Evolutionary conservation across 2,113 vertebrate genomes (phyloP).

Genomic region (Callithrix jacchus): DNA sequence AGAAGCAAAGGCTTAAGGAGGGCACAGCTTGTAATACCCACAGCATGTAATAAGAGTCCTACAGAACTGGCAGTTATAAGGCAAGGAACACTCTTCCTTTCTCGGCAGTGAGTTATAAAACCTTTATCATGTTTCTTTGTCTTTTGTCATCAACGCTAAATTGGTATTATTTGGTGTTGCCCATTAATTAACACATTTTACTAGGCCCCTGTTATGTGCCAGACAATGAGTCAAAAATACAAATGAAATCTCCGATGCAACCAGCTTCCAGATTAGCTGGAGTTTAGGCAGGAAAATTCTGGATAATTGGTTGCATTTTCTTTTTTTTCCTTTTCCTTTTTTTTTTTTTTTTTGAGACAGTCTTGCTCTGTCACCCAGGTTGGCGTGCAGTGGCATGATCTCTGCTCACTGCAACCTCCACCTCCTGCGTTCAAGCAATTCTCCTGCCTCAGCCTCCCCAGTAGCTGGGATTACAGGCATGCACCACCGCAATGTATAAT

Average conservation of each 20-base stretch:
- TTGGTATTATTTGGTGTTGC: not conserved
- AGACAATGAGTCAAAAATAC: not conserved
- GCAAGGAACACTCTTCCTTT: not conserved
- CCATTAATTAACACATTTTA: conserved; percentile 24
- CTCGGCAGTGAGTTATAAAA: not conserved
- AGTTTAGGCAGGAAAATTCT: not conserved
- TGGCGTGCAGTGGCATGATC: no score
- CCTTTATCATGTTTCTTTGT: not conserved
- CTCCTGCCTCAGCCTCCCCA: no score
- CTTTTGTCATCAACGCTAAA: not conserved
- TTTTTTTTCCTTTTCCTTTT: no score
- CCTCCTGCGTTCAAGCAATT: no score
- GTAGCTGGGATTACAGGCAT: no score
- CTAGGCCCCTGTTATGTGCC: not conserved
- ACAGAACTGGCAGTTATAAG: not conserved
- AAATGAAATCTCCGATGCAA: not conserved
- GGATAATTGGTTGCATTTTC: not conserved
- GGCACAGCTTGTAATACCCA: not conserved
- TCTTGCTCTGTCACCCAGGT: no score
- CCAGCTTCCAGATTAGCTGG: not conserved
- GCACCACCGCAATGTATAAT: no score
- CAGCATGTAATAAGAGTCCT: not conserved
- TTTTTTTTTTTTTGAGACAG: no score
- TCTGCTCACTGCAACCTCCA: no score
- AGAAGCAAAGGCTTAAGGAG: not conserved